Evolutionary conservation across 2,888 invertebrate genomes (phyloP).

Genomic region (Drosophila kokeensis): DNA sequence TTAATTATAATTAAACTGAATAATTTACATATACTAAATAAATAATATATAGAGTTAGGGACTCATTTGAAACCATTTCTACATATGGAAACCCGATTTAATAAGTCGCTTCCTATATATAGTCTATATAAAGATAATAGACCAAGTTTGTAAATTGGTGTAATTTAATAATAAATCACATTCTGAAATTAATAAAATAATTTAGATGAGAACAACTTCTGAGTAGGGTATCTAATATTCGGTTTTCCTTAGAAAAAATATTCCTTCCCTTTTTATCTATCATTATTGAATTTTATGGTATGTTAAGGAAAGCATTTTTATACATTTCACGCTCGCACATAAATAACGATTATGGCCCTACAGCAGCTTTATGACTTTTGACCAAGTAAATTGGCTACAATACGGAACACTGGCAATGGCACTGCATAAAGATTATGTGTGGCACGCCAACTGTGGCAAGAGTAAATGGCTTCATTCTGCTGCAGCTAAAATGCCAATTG

Average conservation of each 20-base stretch:
- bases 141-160: neutral
- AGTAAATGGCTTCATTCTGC: constrained; percentile 73
- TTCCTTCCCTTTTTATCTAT: neutral
- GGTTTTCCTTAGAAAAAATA: neutral
- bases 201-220: neutral
- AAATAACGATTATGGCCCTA: constrained; percentile 73
- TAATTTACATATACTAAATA: too few species aligned
- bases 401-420: constrained; percentile 27
- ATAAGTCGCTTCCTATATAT: neutral
- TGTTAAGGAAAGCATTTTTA: constrained; percentile 71
- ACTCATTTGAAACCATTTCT: neutral
- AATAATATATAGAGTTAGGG: too few species aligned
- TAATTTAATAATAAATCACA: neutral
- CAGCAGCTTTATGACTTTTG: constrained; percentile 65
- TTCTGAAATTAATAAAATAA: neutral
- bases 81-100: neutral
- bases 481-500: constrained; percentile 64
- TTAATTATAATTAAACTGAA: too few species aligned
- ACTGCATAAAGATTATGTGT: constrained; percentile 50
- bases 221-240: neutral
- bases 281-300: constrained; percentile 59
- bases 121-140: too few species aligned
- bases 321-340: constrained; percentile 77
- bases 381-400: constrained; percentile 66
- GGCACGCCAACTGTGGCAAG: constrained; percentile 31